Evolutionary conservation across 2,797 vertebrate species (phyloP).

Genomic region (Schizopygopsis malacanthus): DNA sequence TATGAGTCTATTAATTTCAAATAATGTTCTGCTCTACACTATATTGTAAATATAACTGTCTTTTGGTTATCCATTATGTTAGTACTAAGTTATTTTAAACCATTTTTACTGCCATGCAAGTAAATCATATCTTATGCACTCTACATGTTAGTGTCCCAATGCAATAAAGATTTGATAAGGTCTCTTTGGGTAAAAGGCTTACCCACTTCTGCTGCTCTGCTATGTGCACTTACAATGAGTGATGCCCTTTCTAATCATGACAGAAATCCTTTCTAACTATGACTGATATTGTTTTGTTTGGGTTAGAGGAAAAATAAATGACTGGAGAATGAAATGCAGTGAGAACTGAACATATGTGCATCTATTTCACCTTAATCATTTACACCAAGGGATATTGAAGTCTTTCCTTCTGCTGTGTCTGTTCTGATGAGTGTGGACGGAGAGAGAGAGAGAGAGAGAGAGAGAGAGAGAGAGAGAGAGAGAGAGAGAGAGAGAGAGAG

Average conservation of each 20-base stretch:
- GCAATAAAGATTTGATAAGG: not conserved
- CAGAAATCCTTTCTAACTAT: conserved; percentile 18
- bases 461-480: not conserved
- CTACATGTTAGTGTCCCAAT: conserved; percentile 3
- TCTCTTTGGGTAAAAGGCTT: not conserved
- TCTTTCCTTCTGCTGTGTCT: conserved; percentile 19
- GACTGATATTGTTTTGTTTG: conserved; percentile 26
- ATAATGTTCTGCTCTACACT: not conserved
- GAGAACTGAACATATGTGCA: conserved; percentile 19
- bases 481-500: not conserved
- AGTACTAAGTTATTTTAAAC: not conserved
- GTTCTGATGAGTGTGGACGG: not conserved
- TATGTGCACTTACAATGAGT: conserved; percentile 32
- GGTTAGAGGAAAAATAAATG: not conserved
- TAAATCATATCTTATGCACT: not conserved
- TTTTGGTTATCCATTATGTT: not conserved
- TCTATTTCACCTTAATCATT: conserved; percentile 2
- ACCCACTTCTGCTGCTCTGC: not conserved
- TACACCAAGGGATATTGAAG: conserved; percentile 13
- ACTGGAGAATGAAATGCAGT: conserved; percentile 17
- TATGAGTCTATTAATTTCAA: not conserved
- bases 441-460: not conserved
- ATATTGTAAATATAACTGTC: not conserved
- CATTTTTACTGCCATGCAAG: not conserved
- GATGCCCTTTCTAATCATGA: conserved; percentile 9